These are phyloP conservation scores for Pipistrellus pipistrellus DNA, from an alignment of 2,797 vertebrate genomes.

Conservation along the genomic window DNA sequence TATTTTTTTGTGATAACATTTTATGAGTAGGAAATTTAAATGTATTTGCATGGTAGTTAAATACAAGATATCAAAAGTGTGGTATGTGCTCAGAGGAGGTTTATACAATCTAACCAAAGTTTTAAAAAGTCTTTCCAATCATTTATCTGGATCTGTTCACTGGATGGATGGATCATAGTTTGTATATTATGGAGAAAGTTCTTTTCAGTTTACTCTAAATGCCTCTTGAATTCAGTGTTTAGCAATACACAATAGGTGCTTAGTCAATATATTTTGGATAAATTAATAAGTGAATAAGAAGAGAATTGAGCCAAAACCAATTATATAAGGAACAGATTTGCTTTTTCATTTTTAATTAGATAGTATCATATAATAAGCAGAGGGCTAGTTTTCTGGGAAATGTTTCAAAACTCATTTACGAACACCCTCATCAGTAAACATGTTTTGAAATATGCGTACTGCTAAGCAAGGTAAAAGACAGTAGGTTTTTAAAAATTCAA, in stretches of 20 bases:
- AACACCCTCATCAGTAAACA: background rate
- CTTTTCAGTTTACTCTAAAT: background rate
- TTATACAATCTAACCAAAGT: background rate
- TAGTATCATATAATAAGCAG: background rate
- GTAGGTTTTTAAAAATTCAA: background rate
- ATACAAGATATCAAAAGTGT: background rate
- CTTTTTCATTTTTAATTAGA: background rate
- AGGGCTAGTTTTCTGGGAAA: background rate
- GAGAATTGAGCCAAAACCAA: background rate
- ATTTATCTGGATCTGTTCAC: background rate
- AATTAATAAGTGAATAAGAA: background rate
- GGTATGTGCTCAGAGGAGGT: background rate
- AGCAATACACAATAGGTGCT: background rate
- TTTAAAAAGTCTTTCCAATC: background rate
- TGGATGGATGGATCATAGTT: background rate
- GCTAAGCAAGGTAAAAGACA: background rate
- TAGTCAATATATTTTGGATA: background rate
- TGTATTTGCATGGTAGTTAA: background rate
- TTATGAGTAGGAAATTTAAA: constrained; percentile 36
- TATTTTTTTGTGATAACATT: constrained; percentile 3
- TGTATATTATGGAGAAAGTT: background rate
- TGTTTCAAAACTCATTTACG: background rate
- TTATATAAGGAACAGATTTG: background rate
- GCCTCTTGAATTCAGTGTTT: background rate
- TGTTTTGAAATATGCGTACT: background rate